Base-by-base conservation (phyloP, 2,888 invertebrate species). In the Spatulosminthurus flaviceps region DNA sequence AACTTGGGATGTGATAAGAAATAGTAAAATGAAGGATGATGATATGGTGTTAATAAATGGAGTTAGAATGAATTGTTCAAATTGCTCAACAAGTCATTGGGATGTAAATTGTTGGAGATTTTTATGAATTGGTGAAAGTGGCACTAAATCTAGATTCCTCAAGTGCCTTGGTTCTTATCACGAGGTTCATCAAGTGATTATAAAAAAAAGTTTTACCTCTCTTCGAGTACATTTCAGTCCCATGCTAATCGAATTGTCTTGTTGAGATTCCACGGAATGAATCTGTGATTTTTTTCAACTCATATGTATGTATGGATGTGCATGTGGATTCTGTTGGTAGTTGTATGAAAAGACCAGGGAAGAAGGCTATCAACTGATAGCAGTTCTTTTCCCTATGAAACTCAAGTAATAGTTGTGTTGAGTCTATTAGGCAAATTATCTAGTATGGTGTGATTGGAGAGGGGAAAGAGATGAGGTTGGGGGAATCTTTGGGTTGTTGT, bases 81-180 rank as follows among this genome's bases (percentile, higher is more conserved):
- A 51, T 51, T 51, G 51, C 51, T 51, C n/a, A 51, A 51, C 51
- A 51, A 11, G 51, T 51, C 51, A 51, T 51, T 51, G 51, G 51
- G n/a, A 19, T 51, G 51, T 51, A 19, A 51, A 51, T 19, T 51
- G 51, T 13, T 51, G 16, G 16, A 22, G 22, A 64, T 16, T 75
- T 75, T 75, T 75, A 75, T 75, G 66, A 75, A 64, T 75, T 66
- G 64, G 64, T 66, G 64, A 75, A 75, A 75, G 75, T 75, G 64
- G 34, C 16, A 34, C 34, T 51, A 51, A 13, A 51, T 51, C 51
- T 51, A 51, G 51, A 51, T 51, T 51, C 51, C 51, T 34, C 34
- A 7, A 9, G 51, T 41, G 13, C 41, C 13, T 41, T 13, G 16
- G 16, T 16, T 51, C 16, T 4, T n/a, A 51, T 19, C 51, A 51